A percentile compares a stretch with the other conserved stretches of the same genome.
Conservation (phyloP, 2,113 vertebrate species). For the Psophia crepitans region DNA sequence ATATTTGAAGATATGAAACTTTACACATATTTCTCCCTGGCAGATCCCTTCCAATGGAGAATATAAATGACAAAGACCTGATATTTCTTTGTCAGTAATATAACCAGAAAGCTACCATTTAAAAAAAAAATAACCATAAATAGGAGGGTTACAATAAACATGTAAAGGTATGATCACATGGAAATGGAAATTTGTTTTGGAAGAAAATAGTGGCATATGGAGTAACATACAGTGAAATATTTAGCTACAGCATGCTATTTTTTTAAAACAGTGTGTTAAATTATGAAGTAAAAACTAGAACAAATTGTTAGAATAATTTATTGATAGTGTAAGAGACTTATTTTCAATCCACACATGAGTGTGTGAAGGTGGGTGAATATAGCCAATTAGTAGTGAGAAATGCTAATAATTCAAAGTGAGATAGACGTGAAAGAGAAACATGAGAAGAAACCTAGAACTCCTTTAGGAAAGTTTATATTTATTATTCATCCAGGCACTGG, state of each 20-base stretch:
- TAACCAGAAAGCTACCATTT: neutral
- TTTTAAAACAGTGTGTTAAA: neutral
- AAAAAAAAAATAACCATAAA: neutral
- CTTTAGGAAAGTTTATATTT: neutral
- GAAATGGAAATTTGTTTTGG: neutral
- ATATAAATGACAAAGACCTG: neutral
- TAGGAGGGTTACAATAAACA: neutral
- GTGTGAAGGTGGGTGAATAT: neutral
- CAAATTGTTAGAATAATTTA: neutral
- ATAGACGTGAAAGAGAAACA: neutral
- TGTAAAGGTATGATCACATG: neutral
- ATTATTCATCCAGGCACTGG: neutral
- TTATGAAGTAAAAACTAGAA: neutral
- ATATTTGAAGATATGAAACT: neutral
- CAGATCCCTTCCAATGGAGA: neutral
- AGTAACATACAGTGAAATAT: neutral
- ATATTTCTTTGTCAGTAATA: neutral
- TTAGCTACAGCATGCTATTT: neutral
- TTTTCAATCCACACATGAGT: neutral
- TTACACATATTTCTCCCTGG: neutral
- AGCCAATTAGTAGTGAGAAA: neutral
- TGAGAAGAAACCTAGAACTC: neutral
- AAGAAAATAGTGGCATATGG: neutral
- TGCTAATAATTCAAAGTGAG: neutral
- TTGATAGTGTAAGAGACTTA: neutral